Conservation (phyloP, 2,113 vertebrate species). For the Columba livia region DNA sequence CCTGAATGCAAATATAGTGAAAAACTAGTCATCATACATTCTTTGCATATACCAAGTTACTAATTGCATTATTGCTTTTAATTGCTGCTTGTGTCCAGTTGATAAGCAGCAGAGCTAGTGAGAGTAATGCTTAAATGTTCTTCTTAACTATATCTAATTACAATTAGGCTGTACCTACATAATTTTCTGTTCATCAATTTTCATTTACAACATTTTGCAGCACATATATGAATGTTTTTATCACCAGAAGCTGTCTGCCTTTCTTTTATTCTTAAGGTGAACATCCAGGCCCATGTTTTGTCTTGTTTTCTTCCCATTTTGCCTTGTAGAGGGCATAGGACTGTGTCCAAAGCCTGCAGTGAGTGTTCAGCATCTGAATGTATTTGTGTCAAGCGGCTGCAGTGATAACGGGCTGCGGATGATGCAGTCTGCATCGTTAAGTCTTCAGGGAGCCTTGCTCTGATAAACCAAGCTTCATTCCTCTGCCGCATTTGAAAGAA, state of each 20-base stretch:
- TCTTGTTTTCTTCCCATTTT: not conserved
- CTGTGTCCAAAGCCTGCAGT: not conserved
- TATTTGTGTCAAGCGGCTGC: conserved; percentile 61
- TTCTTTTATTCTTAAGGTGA: not conserved
- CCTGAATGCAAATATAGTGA: not conserved
- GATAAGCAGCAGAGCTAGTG: not conserved
- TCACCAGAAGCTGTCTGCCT: not conserved
- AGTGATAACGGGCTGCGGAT: conserved; percentile 60
- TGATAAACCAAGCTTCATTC: conserved; percentile 14
- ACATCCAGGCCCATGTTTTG: not conserved
- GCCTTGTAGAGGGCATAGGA: not conserved
- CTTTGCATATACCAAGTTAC: not conserved
- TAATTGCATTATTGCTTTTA: not conserved
- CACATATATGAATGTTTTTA: not conserved
- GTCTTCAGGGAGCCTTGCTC: conserved; percentile 50
- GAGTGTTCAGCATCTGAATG: conserved; percentile 27
- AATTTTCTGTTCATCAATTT: not conserved
- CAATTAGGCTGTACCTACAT: not conserved
- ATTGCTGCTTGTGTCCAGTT: not conserved
- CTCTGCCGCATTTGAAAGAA: not conserved
- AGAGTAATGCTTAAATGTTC: not conserved
- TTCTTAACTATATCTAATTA: not conserved
- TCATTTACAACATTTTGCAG: not conserved
- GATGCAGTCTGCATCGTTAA: conserved; percentile 32
- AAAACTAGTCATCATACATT: not conserved